Evolutionary conservation across 1,140 invertebrate species (phyloP).

Genomic region (Zaprionus davidi): DNA sequence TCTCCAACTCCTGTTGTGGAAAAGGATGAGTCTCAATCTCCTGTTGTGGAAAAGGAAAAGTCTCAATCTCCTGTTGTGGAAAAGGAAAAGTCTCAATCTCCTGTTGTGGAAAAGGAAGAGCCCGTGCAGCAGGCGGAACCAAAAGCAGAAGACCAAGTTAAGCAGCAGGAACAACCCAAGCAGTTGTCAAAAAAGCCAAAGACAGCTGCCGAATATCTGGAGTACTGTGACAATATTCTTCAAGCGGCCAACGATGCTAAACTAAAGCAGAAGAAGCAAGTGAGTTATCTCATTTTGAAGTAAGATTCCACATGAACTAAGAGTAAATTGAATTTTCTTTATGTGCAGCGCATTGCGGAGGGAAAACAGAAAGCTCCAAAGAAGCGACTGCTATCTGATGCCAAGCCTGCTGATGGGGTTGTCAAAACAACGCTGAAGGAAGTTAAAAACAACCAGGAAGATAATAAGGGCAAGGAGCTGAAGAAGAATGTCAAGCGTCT

Average conservation of each 20-base stretch:
- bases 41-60: too few species aligned
- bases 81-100: too few species aligned
- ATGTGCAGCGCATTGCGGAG: conserved; percentile 25
- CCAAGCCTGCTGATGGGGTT: neutral
- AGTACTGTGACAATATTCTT: conserved; percentile 51
- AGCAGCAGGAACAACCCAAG: neutral
- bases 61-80: too few species aligned
- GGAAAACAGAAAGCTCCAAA: conserved; percentile 10
- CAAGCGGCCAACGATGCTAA: conserved; percentile 56
- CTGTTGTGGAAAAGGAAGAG: neutral
- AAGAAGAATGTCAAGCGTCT: conserved; percentile 61
- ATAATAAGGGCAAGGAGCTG: neutral
- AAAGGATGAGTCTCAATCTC: neutral
- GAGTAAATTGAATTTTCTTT: neutral
- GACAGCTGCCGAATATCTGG: conserved; percentile 35
- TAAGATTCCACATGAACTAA: neutral
- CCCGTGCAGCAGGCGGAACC: neutral
- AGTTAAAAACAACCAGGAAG: neutral
- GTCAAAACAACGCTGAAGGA: neutral
- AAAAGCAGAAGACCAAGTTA: neutral
- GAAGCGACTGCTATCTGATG: neutral
- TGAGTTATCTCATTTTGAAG: neutral
- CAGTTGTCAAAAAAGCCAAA: neutral
- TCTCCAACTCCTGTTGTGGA: too few species aligned
- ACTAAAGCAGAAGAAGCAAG: conserved; percentile 50